A percentile compares a stretch with the other conserved stretches of the same genome.
Evolutionary conservation across 2,888 invertebrate species (phyloP).

Genomic region (Gymnocheta viridis): DNA sequence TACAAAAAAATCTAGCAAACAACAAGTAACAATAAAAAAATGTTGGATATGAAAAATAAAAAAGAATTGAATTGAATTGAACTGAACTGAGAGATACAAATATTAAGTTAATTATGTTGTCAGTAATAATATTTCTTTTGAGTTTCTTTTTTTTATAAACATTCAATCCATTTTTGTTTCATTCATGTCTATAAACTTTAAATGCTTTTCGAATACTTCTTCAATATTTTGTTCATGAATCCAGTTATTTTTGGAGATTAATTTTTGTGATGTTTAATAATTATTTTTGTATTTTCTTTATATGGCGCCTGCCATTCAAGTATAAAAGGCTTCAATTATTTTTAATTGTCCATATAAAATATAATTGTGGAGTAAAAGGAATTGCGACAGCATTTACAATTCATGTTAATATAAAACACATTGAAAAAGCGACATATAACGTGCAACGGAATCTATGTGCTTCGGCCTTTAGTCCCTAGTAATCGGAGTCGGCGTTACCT

Average conservation of each 20-base stretch:
- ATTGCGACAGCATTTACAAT: background rate
- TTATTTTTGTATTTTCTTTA: constrained; percentile 3
- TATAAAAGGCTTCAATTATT: constrained; percentile 39
- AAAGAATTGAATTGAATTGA: constrained; percentile 6
- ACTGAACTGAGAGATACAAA: constrained; percentile 47
- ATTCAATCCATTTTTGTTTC: constrained; percentile 23
- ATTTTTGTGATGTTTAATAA: constrained; percentile 29
- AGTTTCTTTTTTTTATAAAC: constrained; percentile 12
- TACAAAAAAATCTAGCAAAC: background rate
- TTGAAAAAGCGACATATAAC: too few relatives aligned
- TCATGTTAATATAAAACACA: background rate
- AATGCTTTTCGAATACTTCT: constrained; percentile 9
- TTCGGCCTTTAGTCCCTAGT: too few relatives aligned
- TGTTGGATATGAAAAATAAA: constrained; percentile 17
- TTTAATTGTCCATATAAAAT: background rate
- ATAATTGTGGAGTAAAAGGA: background rate
- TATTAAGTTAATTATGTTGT: constrained; percentile 68
- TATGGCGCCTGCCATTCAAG: constrained; percentile 26
- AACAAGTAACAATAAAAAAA: constrained; percentile 13
- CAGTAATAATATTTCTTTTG: constrained; percentile 39
- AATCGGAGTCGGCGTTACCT: too few relatives aligned
- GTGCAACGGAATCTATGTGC: too few relatives aligned
- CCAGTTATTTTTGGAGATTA: constrained; percentile 2
- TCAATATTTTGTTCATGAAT: constrained; percentile 17
- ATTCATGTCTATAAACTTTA: constrained; percentile 15